Evolutionary conservation across 2,888 invertebrate genomes (phyloP).

Genomic region (Iselma pallidipennis): DNA sequence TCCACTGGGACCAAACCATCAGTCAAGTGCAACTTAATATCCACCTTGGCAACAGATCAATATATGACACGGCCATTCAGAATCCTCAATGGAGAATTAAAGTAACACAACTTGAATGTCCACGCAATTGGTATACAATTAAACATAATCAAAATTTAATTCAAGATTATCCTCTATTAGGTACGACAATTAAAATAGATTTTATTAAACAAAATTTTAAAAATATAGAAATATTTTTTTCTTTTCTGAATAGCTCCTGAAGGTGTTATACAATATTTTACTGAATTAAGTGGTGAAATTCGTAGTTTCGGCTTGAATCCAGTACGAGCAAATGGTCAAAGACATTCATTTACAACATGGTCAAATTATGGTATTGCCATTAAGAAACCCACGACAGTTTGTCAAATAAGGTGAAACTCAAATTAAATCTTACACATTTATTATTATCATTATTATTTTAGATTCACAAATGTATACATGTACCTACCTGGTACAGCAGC

Average conservation of each 20-base stretch:
- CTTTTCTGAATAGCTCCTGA: conserved; percentile 59
- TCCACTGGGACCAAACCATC: conserved; percentile 39
- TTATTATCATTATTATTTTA: conserved; percentile 20
- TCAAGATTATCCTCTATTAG: conserved; percentile 31
- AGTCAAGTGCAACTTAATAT: conserved; percentile 37
- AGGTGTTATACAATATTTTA: conserved; percentile 70
- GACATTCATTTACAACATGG: conserved; percentile 39
- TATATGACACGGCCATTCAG: conserved; percentile 10
- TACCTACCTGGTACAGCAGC: conserved; percentile 25
- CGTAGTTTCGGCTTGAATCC: conserved; percentile 64
- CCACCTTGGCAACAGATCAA: conserved; percentile 56
- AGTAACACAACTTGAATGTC: conserved; percentile 52
- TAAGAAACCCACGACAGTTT: conserved; percentile 51
- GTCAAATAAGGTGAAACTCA: conserved; percentile 43
- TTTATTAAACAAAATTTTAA: background rate
- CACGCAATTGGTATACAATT: conserved; percentile 29
- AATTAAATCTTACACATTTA: background rate
- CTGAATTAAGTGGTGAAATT: conserved; percentile 61
- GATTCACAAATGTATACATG: conserved; percentile 34
- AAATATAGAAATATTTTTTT: background rate
- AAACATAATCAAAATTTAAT: conserved; percentile 20
- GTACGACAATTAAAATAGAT: no score
- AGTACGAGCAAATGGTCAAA: background rate
- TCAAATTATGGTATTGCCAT: conserved; percentile 69
- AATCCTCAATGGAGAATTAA: conserved; percentile 43